phyloP scores from a whole-genome alignment of 2,113 vertebrate species.

The Coptodon bakossiorum region DNA sequence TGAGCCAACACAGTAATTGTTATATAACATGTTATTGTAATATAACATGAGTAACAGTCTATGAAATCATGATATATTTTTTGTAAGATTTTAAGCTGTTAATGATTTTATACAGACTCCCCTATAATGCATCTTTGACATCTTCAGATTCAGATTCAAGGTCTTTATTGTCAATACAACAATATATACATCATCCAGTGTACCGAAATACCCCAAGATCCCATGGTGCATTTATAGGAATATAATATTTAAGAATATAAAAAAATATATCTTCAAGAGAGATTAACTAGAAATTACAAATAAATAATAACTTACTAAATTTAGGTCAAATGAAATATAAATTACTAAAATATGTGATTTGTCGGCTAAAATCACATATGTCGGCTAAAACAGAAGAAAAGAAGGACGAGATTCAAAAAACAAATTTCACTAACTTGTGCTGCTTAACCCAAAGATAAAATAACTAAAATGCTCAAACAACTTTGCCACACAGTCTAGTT shows the following conservation, averaged over 20 bases:
- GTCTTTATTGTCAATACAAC: rapidly evolving
- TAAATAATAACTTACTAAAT: neutral
- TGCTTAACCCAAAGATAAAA: neutral
- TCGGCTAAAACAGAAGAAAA: neutral
- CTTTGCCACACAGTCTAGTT: neutral
- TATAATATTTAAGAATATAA: neutral
- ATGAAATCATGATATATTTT: neutral
- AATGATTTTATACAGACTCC: neutral
- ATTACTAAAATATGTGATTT: neutral
- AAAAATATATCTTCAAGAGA: neutral
- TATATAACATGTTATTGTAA: no score
- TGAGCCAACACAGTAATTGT: neutral
- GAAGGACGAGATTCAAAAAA: neutral
- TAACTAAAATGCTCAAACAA: neutral
- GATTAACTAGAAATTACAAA: neutral
- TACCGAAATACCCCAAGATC: neutral
- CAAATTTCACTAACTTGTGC: neutral
- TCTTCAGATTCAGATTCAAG: neutral
- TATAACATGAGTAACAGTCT: neutral
- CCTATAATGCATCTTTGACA: neutral
- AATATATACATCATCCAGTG: neutral
- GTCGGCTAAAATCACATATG: neutral
- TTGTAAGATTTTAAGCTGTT: neutral
- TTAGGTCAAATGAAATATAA: neutral
- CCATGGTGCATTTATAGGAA: neutral